Evolutionary conservation across 2,888 invertebrate species (phyloP).

Genomic region (Xestia xanthographa): DNA sequence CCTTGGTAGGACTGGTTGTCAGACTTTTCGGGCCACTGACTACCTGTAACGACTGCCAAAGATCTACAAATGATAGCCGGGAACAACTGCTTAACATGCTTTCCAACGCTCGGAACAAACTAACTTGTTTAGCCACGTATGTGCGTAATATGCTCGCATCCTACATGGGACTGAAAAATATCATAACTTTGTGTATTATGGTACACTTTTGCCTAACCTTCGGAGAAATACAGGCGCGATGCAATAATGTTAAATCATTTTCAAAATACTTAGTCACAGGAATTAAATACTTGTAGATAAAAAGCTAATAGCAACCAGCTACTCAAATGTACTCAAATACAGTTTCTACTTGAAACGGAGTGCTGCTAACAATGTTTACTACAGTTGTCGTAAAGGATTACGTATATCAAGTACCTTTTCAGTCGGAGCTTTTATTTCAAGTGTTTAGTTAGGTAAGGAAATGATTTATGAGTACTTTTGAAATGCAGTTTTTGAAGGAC

Average conservation of each 20-base stretch:
- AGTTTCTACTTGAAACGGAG: constrained; percentile 8
- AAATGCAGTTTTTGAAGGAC: neutral
- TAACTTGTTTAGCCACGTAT: too few relatives aligned
- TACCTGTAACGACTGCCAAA: too few relatives aligned
- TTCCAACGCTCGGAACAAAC: too few relatives aligned
- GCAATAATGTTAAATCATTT: neutral
- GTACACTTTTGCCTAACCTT: neutral
- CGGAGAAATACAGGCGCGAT: neutral
- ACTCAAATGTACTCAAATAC: neutral
- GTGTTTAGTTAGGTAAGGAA: neutral
- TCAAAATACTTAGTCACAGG: neutral
- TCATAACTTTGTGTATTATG: neutral
- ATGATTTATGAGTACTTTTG: neutral
- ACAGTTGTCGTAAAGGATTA: constrained; percentile 5
- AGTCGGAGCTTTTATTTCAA: neutral
- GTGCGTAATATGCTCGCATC: too few relatives aligned
- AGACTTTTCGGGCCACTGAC: too few relatives aligned
- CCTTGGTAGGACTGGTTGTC: too few relatives aligned
- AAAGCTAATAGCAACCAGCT: neutral
- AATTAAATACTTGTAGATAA: neutral
- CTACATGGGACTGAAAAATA: neutral
- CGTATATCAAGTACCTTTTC: neutral
- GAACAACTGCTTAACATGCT: too few relatives aligned
- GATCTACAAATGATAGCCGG: too few relatives aligned
- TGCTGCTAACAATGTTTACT: neutral